Percentiles rank a stretch among this genome's conserved stretches.
These are phyloP conservation scores for Hoplodrina ambigua DNA, from an alignment of 2,888 invertebrate genomes.

Conservation along the genomic window DNA sequence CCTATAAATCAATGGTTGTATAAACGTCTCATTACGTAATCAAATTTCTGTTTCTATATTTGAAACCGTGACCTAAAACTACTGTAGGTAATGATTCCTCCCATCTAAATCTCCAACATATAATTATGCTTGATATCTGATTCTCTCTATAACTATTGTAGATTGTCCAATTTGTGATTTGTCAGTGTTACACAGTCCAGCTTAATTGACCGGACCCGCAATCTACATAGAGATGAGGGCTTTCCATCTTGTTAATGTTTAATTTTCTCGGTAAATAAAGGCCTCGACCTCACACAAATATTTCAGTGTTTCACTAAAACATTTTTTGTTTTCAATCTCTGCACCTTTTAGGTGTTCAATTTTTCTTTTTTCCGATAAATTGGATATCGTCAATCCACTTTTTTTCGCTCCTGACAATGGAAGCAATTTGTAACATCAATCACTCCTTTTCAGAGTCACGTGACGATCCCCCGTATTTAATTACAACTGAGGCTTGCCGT, in stretches of 20 bases:
- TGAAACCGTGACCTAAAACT: constrained; percentile 11
- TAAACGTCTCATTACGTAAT: constrained; percentile 33
- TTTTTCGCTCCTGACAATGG: constrained; percentile 68
- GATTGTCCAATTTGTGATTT: constrained; percentile 37
- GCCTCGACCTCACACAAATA: constrained; percentile 44
- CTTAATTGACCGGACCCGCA: constrained; percentile 50
- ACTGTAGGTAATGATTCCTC: constrained; percentile 6
- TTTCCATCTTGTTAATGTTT: constrained; percentile 61
- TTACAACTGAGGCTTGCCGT: constrained; percentile 25
- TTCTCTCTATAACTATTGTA: constrained; percentile 20
- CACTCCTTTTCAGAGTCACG: constrained; percentile 46
- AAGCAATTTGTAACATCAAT: constrained; percentile 72
- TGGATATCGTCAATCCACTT: constrained; percentile 69
- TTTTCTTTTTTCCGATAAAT: constrained; percentile 67
- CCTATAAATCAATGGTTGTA: constrained; percentile 34
- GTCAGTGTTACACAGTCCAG: constrained; percentile 36
- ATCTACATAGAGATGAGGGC: constrained; percentile 67
- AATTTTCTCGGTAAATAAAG: constrained; percentile 57
- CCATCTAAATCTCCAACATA: neutral
- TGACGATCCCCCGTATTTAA: constrained; percentile 45
- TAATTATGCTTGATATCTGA: constrained; percentile 4
- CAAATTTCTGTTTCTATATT: constrained; percentile 27
- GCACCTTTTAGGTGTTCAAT: constrained; percentile 51
- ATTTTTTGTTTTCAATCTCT: constrained; percentile 59
- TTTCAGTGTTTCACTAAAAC: constrained; percentile 33